Evolutionary conservation across 2,888 invertebrate genomes (phyloP).

Genomic region (Brachyptera risi): DNA sequence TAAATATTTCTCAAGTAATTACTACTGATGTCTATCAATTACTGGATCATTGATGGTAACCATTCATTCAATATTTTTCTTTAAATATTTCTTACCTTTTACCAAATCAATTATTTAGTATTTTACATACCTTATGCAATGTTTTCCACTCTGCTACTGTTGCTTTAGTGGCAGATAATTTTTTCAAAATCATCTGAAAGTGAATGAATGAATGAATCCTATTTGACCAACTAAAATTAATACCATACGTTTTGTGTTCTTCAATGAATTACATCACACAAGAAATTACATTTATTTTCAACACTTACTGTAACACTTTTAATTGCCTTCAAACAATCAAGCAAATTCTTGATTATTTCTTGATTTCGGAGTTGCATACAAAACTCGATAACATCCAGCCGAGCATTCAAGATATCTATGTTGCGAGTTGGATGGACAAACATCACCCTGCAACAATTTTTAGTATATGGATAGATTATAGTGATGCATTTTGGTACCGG

Average conservation of each 20-base stretch:
- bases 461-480: too few relatives aligned
- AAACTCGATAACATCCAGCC: slow-evolving; percentile 67
- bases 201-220: slow-evolving; percentile 17
- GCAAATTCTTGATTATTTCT: slow-evolving; percentile 58
- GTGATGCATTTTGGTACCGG: too few relatives aligned
- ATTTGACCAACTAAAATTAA: too few relatives aligned
- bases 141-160: slow-evolving; percentile 64
- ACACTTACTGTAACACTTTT: slow-evolving; percentile 59
- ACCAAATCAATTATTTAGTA: too few relatives aligned
- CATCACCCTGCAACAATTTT: too few relatives aligned
- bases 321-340: slow-evolving; percentile 57
- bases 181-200: slow-evolving; percentile 55
- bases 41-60: too few relatives aligned
- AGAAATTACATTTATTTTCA: neutral
- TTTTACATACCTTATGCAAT: slow-evolving; percentile 62
- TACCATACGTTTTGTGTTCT: too few relatives aligned
- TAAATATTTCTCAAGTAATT: too few relatives aligned
- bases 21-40: too few relatives aligned
- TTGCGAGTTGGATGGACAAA: slow-evolving; percentile 68
- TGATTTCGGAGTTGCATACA: slow-evolving; percentile 59
- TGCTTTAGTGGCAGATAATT: slow-evolving; percentile 60
- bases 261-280: neutral
- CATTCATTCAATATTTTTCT: too few relatives aligned
- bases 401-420: slow-evolving; percentile 52
- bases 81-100: too few relatives aligned